Conservation (phyloP, 2,113 vertebrate genomes). For the Montifringilla adamsi region DNA sequence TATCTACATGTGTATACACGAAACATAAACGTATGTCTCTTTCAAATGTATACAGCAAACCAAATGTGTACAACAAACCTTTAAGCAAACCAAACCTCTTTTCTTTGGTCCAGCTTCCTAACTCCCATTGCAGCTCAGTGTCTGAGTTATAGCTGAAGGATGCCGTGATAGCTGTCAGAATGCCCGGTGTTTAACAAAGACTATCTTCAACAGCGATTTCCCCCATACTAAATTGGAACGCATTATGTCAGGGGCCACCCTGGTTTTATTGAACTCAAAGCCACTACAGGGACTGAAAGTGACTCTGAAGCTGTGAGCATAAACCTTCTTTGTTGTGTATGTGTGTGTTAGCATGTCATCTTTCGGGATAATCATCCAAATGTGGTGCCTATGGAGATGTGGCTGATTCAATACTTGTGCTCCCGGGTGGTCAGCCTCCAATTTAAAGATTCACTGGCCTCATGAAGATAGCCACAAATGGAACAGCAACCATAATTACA, state of each 20-base stretch:
- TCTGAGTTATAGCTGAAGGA: neutral
- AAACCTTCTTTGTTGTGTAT: constrained; percentile 59
- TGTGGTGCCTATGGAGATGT: constrained; percentile 69
- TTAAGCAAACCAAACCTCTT: neutral
- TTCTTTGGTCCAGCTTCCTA: neutral
- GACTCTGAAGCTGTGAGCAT: constrained; percentile 57
- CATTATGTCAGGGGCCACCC: constrained; percentile 71
- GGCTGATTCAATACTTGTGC: constrained; percentile 65
- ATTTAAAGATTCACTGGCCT: constrained; percentile 78
- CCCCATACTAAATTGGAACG: constrained; percentile 10
- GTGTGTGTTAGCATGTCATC: constrained; percentile 49
- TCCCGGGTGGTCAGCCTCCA: constrained; percentile 78
- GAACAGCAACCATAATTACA: constrained; percentile 76
- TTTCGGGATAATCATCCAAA: constrained; percentile 69
- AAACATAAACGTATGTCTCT: neutral
- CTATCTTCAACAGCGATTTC: constrained; percentile 28
- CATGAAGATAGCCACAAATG: constrained; percentile 75
- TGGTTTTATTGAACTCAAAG: constrained; percentile 75
- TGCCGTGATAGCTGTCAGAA: neutral
- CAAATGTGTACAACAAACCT: neutral
- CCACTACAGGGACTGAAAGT: constrained; percentile 65
- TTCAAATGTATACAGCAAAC: neutral
- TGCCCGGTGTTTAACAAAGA: neutral
- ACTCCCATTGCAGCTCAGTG: neutral
- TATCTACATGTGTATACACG: no score